Evolutionary conservation across 2,888 invertebrate genomes (phyloP).

Genomic region (Lepas anatifera): DNA sequence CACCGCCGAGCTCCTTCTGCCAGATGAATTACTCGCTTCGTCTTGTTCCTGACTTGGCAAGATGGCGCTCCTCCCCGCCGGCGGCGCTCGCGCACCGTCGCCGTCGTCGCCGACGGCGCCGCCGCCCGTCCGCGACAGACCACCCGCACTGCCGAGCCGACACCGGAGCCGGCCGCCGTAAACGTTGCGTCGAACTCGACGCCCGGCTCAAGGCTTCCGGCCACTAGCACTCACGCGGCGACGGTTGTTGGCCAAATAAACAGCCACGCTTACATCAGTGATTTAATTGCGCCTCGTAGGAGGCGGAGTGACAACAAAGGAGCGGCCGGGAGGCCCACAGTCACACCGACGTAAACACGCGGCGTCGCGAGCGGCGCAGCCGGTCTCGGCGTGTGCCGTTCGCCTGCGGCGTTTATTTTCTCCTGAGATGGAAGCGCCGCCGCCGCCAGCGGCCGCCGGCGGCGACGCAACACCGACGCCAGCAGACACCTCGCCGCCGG

Average conservation of each 20-base stretch:
- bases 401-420: background rate
- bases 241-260: constrained; percentile 6
- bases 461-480: no score
- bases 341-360: background rate
- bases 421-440: constrained; percentile 3
- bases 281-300: constrained; percentile 11
- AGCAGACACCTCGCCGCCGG: background rate
- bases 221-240: constrained; percentile 10
- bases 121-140: background rate
- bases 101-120: background rate
- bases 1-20: background rate
- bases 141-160: background rate
- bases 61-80: background rate
- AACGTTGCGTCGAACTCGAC: constrained; percentile 4
- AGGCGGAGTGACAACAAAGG: constrained; percentile 12
- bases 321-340: background rate
- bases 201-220: constrained; percentile 10
- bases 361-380: background rate
- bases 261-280: constrained; percentile 1
- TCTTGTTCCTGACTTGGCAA: no score
- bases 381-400: background rate
- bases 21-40: no score
- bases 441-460: constrained; percentile 8
- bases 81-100: background rate
- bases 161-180: background rate